A percentile compares a stretch with the other conserved stretches of the same genome.
Evolutionary conservation across 2,888 invertebrate genomes (phyloP).

Genomic region (Drosophila borealis): DNA sequence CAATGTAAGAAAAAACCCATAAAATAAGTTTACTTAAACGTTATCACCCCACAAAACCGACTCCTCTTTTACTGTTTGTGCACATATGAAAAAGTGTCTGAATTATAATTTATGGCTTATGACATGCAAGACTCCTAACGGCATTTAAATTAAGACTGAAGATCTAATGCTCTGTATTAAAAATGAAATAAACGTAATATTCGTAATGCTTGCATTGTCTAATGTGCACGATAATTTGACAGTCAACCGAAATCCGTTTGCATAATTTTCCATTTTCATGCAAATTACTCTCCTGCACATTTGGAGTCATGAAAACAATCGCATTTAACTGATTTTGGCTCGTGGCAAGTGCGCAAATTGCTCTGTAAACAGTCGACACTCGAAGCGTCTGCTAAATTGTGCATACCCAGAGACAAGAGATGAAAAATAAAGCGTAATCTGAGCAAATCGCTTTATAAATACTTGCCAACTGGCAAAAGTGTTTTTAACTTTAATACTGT

Average conservation of each 20-base stretch:
- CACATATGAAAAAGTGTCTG: too few relatives aligned
- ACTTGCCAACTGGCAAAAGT: constrained; percentile 69
- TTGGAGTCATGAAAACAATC: constrained; percentile 37
- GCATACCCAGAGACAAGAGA: constrained; percentile 63
- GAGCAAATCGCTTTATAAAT: constrained; percentile 66
- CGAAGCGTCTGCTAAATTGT: constrained; percentile 57
- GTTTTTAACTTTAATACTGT: constrained; percentile 57
- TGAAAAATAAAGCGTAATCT: constrained; percentile 61
- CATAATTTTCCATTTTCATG: constrained; percentile 16
- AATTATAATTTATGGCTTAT: too few relatives aligned
- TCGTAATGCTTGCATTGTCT: background rate
- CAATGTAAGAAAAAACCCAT: too few relatives aligned
- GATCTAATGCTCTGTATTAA: too few relatives aligned
- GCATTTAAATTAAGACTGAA: too few relatives aligned
- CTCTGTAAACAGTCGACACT: constrained; percentile 60
- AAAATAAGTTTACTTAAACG: too few relatives aligned
- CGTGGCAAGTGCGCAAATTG: constrained; percentile 52
- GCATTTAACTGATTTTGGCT: constrained; percentile 38
- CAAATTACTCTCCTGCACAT: constrained; percentile 28
- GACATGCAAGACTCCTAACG: too few relatives aligned
- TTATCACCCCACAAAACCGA: too few relatives aligned
- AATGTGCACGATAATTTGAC: background rate
- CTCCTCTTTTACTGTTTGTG: too few relatives aligned
- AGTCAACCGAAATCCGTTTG: constrained; percentile 9
- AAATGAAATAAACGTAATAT: too few relatives aligned